Percentiles rank a stretch among this genome's conserved stretches.
Evolutionary conservation across 1,140 invertebrate genomes (phyloP).

Genomic region (Drosophila kepulauana): DNA sequence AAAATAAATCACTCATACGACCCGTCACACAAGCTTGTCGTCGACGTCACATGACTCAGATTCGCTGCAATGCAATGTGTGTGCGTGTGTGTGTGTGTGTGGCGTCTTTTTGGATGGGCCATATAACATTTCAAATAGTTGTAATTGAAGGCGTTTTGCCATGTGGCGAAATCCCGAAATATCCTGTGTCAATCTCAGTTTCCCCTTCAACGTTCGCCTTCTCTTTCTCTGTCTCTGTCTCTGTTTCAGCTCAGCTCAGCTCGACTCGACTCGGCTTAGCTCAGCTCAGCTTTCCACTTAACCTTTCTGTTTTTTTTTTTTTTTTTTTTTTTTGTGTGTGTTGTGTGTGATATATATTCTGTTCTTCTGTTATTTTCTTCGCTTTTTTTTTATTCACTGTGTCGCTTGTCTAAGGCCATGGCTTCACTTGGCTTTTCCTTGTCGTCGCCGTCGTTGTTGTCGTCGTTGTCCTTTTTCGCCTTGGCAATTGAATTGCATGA

Average conservation of each 20-base stretch:
- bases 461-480: conserved; percentile 44
- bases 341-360: background rate
- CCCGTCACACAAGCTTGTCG: conserved; percentile 16
- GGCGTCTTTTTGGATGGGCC: conserved; percentile 1
- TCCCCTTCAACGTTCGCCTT: background rate
- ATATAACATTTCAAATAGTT: conserved; percentile 73
- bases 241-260: conserved; percentile 13
- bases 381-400: background rate
- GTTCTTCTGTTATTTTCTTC: background rate
- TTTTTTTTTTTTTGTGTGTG: background rate
- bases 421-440: conserved; percentile 68
- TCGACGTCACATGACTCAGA: conserved; percentile 6
- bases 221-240: background rate
- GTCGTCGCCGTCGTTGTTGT: conserved; percentile 47
- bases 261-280: conserved; percentile 40
- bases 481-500: conserved; percentile 75
- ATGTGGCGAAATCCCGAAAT: conserved; percentile 70
- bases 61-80: conserved; percentile 2
- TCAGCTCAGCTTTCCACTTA: conserved; percentile 76
- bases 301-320: conserved; percentile 53
- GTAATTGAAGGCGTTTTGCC: conserved; percentile 66
- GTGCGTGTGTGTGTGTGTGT: background rate
- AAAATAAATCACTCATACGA: conserved; percentile 76
- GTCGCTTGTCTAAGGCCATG: conserved; percentile 63
- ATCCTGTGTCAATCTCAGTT: conserved; percentile 64